A percentile compares a stretch with the other conserved stretches of the same genome.
Evolutionary conservation across 2,113 vertebrate genomes (phyloP).

Genomic region (Triplophysa dalaica): DNA sequence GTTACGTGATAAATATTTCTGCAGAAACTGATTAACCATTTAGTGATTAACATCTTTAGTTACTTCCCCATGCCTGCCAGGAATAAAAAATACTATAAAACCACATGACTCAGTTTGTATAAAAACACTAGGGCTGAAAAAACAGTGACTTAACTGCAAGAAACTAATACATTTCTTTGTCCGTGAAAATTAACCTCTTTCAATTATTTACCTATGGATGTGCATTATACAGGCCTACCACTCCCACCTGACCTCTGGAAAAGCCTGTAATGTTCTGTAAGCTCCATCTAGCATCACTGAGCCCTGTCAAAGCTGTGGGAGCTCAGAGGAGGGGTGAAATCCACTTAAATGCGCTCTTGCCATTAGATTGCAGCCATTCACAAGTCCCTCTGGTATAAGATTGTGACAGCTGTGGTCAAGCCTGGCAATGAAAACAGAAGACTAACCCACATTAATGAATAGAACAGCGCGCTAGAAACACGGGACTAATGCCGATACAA

Average conservation of each 20-base stretch:
- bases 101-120: no score
- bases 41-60: no score
- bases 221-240: neutral
- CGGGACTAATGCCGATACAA: slow-evolving; percentile 16
- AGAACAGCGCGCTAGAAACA: slow-evolving; percentile 5
- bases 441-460: slow-evolving; percentile 15
- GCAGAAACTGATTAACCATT: no score
- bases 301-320: slow-evolving; percentile 34
- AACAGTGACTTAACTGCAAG: neutral
- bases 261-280: slow-evolving; percentile 1
- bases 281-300: slow-evolving; percentile 9
- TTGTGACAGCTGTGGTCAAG: slow-evolving; percentile 34
- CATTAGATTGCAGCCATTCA: slow-evolving; percentile 34
- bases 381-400: neutral
- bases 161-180: neutral
- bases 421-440: neutral
- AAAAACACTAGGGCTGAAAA: neutral
- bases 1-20: no score
- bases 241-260: neutral
- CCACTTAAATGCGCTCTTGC: slow-evolving; percentile 22
- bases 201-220: slow-evolving; percentile 22
- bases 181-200: neutral
- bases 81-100: no score
- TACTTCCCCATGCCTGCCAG: no score
- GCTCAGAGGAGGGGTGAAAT: slow-evolving; percentile 24